Conservation (phyloP, 2,797 vertebrate genomes). For the Gephyroberyx darwinii region DNA sequence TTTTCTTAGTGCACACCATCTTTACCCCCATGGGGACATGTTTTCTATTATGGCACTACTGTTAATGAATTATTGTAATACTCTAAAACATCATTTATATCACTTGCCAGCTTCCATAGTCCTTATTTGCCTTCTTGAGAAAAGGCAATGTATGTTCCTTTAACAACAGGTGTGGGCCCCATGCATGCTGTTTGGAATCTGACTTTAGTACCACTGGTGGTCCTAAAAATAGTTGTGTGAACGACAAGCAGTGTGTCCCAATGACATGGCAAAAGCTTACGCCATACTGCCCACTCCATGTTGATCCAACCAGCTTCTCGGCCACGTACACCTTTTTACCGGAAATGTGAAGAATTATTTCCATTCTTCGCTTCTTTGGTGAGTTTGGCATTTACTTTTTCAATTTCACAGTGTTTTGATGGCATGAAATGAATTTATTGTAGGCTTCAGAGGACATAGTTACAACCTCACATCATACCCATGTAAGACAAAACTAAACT, state of each 20-base stretch:
- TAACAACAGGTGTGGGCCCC: slow-evolving; percentile 78
- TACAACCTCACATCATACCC: background rate
- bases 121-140: background rate
- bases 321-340: slow-evolving; percentile 39
- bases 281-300: slow-evolving; percentile 58
- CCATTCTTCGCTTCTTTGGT: slow-evolving; percentile 63
- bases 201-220: slow-evolving; percentile 65
- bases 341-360: slow-evolving; percentile 71
- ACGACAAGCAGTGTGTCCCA: slow-evolving; percentile 66
- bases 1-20: background rate
- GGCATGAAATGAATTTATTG: slow-evolving; percentile 45
- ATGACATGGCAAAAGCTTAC: slow-evolving; percentile 72
- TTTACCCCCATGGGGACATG: background rate
- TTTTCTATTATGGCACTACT: background rate
- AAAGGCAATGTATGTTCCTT: slow-evolving; percentile 56
- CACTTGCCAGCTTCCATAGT: background rate
- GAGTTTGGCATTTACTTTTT: slow-evolving; percentile 61
- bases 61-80: background rate
- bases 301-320: slow-evolving; percentile 55
- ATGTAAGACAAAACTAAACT: background rate
- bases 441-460: slow-evolving; percentile 30
- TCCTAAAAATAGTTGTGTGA: slow-evolving; percentile 82
- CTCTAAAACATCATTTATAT: slow-evolving; percentile 2
- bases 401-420: slow-evolving; percentile 31
- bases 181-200: slow-evolving; percentile 73